Base-by-base conservation (phyloP, 2,113 vertebrate species). In the Phylloscopus trochilus region DNA sequence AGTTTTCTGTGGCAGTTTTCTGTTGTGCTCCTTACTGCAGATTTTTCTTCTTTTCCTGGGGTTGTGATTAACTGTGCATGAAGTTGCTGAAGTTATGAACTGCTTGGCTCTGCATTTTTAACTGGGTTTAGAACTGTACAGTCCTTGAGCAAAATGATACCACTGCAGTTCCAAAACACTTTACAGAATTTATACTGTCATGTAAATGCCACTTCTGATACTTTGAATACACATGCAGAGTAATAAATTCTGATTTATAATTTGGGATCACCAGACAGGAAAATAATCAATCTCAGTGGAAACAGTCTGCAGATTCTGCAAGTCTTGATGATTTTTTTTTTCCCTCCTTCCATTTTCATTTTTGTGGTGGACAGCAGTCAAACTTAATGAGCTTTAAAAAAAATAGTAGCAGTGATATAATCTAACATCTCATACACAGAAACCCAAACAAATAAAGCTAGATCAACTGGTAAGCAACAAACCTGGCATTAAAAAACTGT, bases 381-480 rank as follows among this genome's bases (percentile, higher is more conserved):
- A 21, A 66, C 47, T 83, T 78, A 10, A 31, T 24, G 26, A 86
- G 37, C 75, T 90, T 92, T 62, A 58, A 41, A 75, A 15, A 18
- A 17, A 68, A 91, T 19, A 58, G 52, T 72, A 78, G 27, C 52
- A 79, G 53, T 66, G 74, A 26, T 63, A 6, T 20, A 72, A 63
- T 80, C 37, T 74, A 92, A 55, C 35, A 60, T 66, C 47, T 87
- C 23, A 51, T 52, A 51, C 24, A 63, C 78, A 81, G 87, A 92
- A 89, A 90, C 8, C 15, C 15, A 70, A 55, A 4, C n/a, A 59
- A 51, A 66, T 41, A 33, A 70, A 66, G 49, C 15, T 82, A 69
- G 39, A 87, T 51, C 24, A 70, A 80, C 47, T 93, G 95, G 90
- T 96, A 96, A 97, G 93, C 84, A 96, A 82, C 92, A 97, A 92